phyloP scores from a whole-genome alignment of 2,797 vertebrate species.

The Enteromius radiatus region DNA sequence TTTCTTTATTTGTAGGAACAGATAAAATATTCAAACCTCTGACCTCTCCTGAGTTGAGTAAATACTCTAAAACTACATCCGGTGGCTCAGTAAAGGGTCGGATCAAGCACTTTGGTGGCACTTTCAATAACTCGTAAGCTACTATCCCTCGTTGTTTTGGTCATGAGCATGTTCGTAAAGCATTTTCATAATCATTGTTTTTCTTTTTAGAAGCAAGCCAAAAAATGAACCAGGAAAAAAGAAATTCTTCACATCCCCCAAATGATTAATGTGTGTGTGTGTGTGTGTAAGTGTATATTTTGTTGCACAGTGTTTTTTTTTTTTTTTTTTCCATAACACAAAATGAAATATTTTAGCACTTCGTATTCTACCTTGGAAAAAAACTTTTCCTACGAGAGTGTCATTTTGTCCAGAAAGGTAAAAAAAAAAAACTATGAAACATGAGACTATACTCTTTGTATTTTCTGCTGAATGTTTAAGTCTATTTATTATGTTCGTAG shows the following conservation, averaged over 20 bases:
- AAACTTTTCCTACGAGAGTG: too few relatives aligned
- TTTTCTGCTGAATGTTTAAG: neutral
- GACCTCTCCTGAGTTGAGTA: constrained; percentile 64
- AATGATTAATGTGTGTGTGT: constrained; percentile 54
- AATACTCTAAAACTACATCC: constrained; percentile 56
- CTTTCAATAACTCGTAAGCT: constrained; percentile 70
- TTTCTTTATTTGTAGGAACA: constrained; percentile 33
- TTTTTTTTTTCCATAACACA: neutral
- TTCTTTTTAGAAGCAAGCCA: constrained; percentile 62
- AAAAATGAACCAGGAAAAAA: constrained; percentile 58
- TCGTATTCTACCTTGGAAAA: neutral
- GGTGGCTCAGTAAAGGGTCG: constrained; percentile 68
- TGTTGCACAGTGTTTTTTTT: neutral
- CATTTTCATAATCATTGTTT: neutral
- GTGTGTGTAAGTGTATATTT: neutral
- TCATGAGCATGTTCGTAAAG: neutral
- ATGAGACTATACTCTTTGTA: neutral
- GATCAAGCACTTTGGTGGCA: constrained; percentile 64
- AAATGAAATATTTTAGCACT: constrained; percentile 18
- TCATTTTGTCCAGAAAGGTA: neutral
- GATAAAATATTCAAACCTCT: constrained; percentile 64
- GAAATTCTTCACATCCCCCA: constrained; percentile 76
- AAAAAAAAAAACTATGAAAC: neutral
- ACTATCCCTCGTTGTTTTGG: too few relatives aligned
- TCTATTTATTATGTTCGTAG: neutral